These are phyloP conservation scores for Cerceris ruficornis DNA, from an alignment of 2,888 invertebrate genomes.

Conservation along the genomic window DNA sequence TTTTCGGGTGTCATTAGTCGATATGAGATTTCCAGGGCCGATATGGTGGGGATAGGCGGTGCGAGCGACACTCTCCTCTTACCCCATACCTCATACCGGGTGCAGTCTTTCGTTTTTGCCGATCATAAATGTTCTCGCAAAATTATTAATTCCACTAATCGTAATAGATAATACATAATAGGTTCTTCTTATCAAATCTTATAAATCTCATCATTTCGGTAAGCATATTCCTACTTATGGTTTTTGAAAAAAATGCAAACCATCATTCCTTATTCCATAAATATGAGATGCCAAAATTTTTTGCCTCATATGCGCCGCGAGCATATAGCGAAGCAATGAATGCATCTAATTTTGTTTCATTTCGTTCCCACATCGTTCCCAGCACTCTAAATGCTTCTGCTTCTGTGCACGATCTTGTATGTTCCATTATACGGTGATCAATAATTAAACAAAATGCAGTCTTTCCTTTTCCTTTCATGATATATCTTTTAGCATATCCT, in stretches of 20 bases:
- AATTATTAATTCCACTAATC: too few species aligned
- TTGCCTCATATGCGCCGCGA: background rate
- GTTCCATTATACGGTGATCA: background rate
- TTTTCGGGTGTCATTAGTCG: too few species aligned
- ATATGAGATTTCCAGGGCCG: too few species aligned
- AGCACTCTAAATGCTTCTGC: background rate
- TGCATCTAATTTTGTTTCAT: background rate
- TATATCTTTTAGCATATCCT: background rate
- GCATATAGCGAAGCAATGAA: background rate
- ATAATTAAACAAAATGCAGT: background rate
- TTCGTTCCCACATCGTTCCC: background rate
- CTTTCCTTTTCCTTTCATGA: background rate
- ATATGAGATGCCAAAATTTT: background rate
- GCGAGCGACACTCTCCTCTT: too few species aligned
- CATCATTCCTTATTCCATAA: background rate
- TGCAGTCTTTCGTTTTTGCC: too few species aligned
- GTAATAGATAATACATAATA: too few species aligned
- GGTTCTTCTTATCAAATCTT: slow-evolving; percentile 51
- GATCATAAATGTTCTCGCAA: too few species aligned
- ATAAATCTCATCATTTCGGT: slow-evolving; percentile 42
- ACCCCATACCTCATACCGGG: too few species aligned
- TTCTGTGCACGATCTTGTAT: background rate
- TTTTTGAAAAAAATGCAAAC: background rate
- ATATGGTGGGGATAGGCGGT: too few species aligned
- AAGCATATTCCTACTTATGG: slow-evolving; percentile 22